Base-by-base conservation (phyloP, 2,113 vertebrate species). In the Grantiella picta region DNA sequence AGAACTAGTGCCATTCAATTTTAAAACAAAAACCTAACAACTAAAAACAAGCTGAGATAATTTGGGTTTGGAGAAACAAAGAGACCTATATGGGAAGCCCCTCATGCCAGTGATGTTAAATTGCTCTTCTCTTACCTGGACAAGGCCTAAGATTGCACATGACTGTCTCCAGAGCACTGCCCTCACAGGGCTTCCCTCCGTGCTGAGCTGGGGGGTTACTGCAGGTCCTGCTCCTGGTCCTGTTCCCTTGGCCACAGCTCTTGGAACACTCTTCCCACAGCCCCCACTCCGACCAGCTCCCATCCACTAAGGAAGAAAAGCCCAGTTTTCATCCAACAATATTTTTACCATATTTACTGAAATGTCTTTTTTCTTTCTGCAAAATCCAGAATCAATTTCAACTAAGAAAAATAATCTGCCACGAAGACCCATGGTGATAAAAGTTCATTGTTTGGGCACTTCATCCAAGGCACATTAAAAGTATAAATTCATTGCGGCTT, bases 221-320 rank as follows among this genome's bases (percentile, higher is more conserved):
- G 97, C 99, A 99, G 22, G 94, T 98, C 73, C 99, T 98, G 73
- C 98, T 97, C 84, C 99, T 98, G 33, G 98, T 99, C 92, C 97
- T 98, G 97, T 99, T 99, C 28, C 99, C 99, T 25, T 97, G 98
- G 35, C 99, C 99, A 71, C 99, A 99, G 86, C 98, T 98, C 82
- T 96, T 98, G 16, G 99, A 99, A 85, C 99, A 99, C 81, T 99
- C 99, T 95, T 99, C 99, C 99, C 99, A 99, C 2, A 90, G 47
- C 10, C 98, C 98, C 99, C 99, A 99, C 61, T 99, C 98, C 0
- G 99, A 99, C 99, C 99, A 99, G 90, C 83, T 98, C 45, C 99
- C 99, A 76, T 99, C 98, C 98, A 99, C 99, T 99, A 81, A 10
- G 38, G 36, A 92, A 86, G 8, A 72, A 96, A 92, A 64, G 8